Percentiles rank a stretch among this genome's conserved stretches.
These are phyloP conservation scores for Antheraea mylitta DNA, from an alignment of 1,140 invertebrate genomes.

Conservation along the genomic window DNA sequence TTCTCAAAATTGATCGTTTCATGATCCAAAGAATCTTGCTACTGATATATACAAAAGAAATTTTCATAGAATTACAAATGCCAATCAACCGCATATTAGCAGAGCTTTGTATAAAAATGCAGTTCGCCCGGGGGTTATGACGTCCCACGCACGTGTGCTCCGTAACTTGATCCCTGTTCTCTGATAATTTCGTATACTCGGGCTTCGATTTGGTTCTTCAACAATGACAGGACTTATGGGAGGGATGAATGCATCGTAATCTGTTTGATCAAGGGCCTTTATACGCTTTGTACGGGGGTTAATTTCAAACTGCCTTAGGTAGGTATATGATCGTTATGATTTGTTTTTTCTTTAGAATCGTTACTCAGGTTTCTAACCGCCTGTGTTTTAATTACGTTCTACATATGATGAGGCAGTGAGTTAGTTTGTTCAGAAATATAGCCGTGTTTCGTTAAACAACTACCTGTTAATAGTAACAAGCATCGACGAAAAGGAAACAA, in stretches of 20 bases:
- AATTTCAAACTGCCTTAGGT: not conserved
- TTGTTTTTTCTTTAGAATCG: not conserved
- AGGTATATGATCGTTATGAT: not conserved
- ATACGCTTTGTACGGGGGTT: not conserved
- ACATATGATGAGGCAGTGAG: too few species aligned
- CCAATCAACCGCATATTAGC: not conserved
- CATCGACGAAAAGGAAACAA: not conserved
- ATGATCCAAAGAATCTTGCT: not conserved
- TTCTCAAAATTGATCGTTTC: too few species aligned
- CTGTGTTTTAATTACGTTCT: not conserved
- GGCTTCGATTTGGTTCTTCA: not conserved
- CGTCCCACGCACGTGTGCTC: constrained; percentile 22
- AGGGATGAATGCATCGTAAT: constrained; percentile 11
- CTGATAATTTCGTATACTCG: constrained; percentile 21
- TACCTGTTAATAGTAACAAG: not conserved
- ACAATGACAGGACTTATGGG: not conserved
- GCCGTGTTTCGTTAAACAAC: not conserved
- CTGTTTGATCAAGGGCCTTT: not conserved
- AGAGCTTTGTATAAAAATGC: not conserved
- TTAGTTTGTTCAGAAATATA: not conserved
- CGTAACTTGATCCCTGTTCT: constrained; percentile 24
- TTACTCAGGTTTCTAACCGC: too few species aligned
- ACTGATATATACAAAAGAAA: not conserved
- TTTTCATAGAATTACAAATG: not conserved
- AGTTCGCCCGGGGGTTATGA: not conserved